These are phyloP conservation scores for Phalloptychus januarius DNA, from an alignment of 2,797 vertebrate species.

Conservation along the genomic window DNA sequence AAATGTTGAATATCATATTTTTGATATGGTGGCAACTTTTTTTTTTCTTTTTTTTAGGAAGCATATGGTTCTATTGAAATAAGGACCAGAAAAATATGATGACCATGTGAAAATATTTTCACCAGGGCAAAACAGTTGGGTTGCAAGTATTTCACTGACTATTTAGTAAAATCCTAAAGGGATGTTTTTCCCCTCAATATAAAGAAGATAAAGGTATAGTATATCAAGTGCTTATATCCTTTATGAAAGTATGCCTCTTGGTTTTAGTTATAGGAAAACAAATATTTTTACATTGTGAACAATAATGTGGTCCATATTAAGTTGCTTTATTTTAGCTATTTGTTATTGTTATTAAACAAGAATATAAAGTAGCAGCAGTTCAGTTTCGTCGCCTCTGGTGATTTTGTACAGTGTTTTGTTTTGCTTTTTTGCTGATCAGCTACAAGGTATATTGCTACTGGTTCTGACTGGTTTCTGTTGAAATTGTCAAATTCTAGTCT, in stretches of 20 bases:
- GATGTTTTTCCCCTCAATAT: background rate
- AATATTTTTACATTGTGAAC: background rate
- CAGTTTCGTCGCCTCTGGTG: background rate
- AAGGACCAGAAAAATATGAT: background rate
- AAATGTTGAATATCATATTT: background rate
- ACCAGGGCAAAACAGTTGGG: background rate
- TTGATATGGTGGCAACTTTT: background rate
- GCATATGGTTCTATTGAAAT: background rate
- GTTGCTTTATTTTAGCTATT: background rate
- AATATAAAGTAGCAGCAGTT: background rate
- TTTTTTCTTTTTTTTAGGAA: background rate
- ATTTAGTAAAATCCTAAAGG: background rate
- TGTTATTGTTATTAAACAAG: too few species aligned
- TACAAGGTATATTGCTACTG: background rate
- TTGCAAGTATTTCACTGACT: too few species aligned
- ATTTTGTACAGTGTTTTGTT: background rate
- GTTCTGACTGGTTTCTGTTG: background rate
- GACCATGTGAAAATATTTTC: background rate
- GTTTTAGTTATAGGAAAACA: background rate
- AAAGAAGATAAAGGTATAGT: background rate
- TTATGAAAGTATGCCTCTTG: background rate
- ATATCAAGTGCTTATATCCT: background rate
- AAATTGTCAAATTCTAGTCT: background rate
- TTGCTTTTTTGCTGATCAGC: background rate
- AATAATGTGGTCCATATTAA: background rate